A percentile compares a stretch with the other conserved stretches of the same genome.
Conservation (phyloP, 2,888 invertebrate genomes). For the Hanleya hanleyi region DNA sequence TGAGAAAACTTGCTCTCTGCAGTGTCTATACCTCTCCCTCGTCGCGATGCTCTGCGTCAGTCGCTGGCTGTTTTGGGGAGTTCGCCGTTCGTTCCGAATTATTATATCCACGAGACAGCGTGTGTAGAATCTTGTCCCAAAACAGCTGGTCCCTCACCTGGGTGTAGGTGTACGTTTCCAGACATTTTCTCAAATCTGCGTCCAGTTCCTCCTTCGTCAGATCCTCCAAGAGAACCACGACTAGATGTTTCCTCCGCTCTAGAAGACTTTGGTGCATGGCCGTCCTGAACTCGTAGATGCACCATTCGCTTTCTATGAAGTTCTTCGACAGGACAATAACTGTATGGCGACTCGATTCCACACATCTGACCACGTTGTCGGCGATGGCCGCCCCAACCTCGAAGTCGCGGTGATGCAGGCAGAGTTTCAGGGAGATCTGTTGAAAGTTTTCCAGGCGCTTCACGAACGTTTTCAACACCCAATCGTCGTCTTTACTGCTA, state of each 20-base stretch:
- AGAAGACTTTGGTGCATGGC: constrained; percentile 86
- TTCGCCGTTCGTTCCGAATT: no score
- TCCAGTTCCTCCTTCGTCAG: constrained; percentile 88
- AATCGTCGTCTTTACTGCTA: constrained; percentile 90
- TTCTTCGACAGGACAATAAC: constrained; percentile 91
- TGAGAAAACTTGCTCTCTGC: no score
- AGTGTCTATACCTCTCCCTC: no score
- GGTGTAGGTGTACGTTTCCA: constrained; percentile 88
- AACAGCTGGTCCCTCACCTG: constrained; percentile 93
- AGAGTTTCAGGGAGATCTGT: constrained; percentile 76
- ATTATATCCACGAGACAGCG: no score
- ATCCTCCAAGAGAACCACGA: constrained; percentile 88
- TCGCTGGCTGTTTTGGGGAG: no score
- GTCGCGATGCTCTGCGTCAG: no score
- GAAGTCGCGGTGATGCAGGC: constrained; percentile 58
- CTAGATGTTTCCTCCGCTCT: constrained; percentile 84
- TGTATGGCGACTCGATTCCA: constrained; percentile 88
- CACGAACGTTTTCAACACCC: constrained; percentile 88
- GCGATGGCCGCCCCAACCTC: constrained; percentile 77
- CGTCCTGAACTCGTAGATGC: constrained; percentile 89
- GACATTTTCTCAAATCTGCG: constrained; percentile 88
- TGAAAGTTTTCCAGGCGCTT: constrained; percentile 87
- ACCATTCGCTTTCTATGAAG: constrained; percentile 94
- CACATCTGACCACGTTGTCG: constrained; percentile 90
- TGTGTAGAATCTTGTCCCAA: constrained; percentile 93